Evolutionary conservation across 2,113 vertebrate genomes (phyloP).

Genomic region (Centropus unirufus): DNA sequence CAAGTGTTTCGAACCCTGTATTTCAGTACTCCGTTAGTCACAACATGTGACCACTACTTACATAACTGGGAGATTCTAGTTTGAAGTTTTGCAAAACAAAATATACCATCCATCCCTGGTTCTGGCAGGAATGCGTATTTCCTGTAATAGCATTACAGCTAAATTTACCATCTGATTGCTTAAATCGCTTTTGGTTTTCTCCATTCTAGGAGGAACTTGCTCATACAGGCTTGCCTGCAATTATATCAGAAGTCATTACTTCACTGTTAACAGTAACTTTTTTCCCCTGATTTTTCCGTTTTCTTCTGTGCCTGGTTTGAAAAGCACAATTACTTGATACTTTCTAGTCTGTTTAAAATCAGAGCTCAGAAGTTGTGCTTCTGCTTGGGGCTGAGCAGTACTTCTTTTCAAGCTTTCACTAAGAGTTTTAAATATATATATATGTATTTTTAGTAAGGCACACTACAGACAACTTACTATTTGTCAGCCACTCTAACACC

Average conservation of each 20-base stretch:
- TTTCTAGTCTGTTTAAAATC: not conserved
- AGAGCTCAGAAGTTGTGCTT: not conserved
- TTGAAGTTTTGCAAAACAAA: not conserved
- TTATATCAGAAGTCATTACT: not conserved
- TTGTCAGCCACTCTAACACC: not conserved
- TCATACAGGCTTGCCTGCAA: not conserved
- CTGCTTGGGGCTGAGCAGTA: not conserved
- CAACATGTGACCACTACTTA: not conserved
- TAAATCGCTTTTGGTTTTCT: not conserved
- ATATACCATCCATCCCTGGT: not conserved
- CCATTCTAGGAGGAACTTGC: not conserved
- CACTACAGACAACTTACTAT: not conserved
- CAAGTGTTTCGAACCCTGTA: not conserved
- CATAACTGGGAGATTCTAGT: not conserved
- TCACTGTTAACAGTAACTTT: not conserved
- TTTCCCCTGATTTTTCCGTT: not conserved
- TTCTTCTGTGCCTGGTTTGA: not conserved
- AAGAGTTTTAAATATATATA: too few species aligned
- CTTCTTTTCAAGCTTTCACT: not conserved
- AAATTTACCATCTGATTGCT: not conserved
- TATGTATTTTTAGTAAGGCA: not conserved
- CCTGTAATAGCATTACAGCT: not conserved
- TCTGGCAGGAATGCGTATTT: not conserved
- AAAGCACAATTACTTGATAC: not conserved
- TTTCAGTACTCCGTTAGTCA: not conserved